Percentiles rank a stretch among this genome's conserved stretches.
Conservation (phyloP, 2,888 invertebrate species). For the Dicyrtoma fusca region DNA sequence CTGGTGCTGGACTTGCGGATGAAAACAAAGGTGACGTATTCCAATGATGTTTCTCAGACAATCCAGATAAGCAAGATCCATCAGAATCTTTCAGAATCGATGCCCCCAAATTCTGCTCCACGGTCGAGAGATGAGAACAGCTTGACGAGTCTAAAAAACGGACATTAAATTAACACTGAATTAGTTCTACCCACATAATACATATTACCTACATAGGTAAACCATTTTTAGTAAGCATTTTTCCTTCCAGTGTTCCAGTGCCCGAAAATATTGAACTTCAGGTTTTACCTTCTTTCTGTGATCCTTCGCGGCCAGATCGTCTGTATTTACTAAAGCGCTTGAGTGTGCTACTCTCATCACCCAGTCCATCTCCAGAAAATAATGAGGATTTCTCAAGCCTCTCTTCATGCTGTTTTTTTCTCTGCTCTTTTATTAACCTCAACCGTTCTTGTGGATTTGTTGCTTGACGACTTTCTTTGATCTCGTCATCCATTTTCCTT, state of each 20-base stretch:
- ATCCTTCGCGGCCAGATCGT: slow-evolving; percentile 21
- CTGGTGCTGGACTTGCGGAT: background rate
- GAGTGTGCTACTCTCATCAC: slow-evolving; percentile 31
- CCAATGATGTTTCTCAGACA: background rate
- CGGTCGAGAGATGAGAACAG: too few relatives aligned
- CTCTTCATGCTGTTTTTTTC: slow-evolving; percentile 40
- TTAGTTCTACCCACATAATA: too few relatives aligned
- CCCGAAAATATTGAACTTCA: too few relatives aligned
- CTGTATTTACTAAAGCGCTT: slow-evolving; percentile 41
- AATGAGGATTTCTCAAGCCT: slow-evolving; percentile 26
- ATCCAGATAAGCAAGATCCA: too few relatives aligned
- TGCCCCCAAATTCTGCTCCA: too few relatives aligned
- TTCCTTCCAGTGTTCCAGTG: too few relatives aligned
- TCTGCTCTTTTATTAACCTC: slow-evolving; percentile 41
- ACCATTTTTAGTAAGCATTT: too few relatives aligned
- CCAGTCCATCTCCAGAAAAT: background rate
- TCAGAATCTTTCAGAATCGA: too few relatives aligned
- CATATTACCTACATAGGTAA: too few relatives aligned
- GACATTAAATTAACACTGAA: too few relatives aligned
- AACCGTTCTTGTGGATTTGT: slow-evolving; percentile 32
- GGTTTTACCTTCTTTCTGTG: slow-evolving; percentile 7
- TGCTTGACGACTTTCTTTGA: slow-evolving; percentile 7
- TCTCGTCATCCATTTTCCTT: slow-evolving; percentile 26
- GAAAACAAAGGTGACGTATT: slow-evolving; percentile 18
- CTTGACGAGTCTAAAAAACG: too few relatives aligned